Base-by-base conservation (phyloP, 2,888 invertebrate genomes). In the Dermolepida albohirtum region DNA sequence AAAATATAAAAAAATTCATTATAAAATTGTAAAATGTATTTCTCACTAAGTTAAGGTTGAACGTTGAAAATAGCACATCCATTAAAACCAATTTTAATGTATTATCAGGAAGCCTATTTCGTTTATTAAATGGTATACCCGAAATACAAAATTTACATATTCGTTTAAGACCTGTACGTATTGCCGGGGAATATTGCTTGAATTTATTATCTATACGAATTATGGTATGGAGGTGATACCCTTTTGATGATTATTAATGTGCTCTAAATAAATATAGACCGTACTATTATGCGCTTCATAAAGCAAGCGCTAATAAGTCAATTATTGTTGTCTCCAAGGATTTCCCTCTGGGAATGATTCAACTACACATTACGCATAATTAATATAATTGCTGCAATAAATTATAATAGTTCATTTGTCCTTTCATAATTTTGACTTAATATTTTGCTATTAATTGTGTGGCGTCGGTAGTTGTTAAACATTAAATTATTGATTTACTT, bases 71-170 rank as follows among this genome's bases (percentile, higher is more conserved):
- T 67, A 41, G 43, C 59, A 41, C 11, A 22, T 47, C 51, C 51
- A 67, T 67, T 67, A 67, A 67, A 67, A 51, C 66, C 66, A 67
- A 67, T 62, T 67, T 67, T 67, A 67, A 62, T 67, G 66, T 43
- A 59, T 59, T 67, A 67, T n/a, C 54, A 54, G 43, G 52, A 65
- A 65, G 64, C 47, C 64, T 65, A 44, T 54, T 14, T 17, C 44
- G 64, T 51, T 65, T 65, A 65, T 65, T 54, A 65, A 65, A 22
- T 17, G 39, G 59, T n/a, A 47, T 44, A 17, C 40, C 34, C 27
- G 64, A 54, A 47, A 27, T 54, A 51, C 54, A 12, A 39, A 64
- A 65, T 65, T 65, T 65, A 47, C 65, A 65, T 65, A 54, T 54
- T 52, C 54, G 39, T 29, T 47, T 44, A 52, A 41, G 34, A 52